A percentile compares a stretch with the other conserved stretches of the same genome.
These are phyloP conservation scores for Gobio occitaniae DNA, from an alignment of 2,797 vertebrate genomes.

Conservation along the genomic window DNA sequence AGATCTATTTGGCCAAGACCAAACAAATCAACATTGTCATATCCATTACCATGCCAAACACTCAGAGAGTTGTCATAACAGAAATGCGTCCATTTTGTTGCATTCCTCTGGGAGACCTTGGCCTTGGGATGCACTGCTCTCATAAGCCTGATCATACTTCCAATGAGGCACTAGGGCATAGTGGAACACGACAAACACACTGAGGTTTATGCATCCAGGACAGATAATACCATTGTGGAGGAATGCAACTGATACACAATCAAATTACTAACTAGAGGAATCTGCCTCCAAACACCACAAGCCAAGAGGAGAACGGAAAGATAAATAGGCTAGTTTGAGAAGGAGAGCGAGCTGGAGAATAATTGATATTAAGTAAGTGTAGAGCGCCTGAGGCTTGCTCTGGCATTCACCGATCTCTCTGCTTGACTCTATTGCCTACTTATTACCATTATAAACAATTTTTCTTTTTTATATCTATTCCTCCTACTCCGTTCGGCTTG, in stretches of 20 bases:
- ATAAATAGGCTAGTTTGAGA: conserved; percentile 13
- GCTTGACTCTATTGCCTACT: conserved; percentile 37
- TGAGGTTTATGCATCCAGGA: conserved; percentile 19
- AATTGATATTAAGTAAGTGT: conserved; percentile 21
- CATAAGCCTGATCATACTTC: conserved; percentile 18
- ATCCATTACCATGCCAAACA: background rate
- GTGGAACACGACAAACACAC: background rate
- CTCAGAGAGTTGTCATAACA: background rate
- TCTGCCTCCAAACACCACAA: conserved; percentile 2
- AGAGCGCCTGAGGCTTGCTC: conserved; percentile 1
- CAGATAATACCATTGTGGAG: conserved; percentile 48
- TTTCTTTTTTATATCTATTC: background rate
- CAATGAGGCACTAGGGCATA: conserved; percentile 17
- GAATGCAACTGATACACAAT: conserved; percentile 42
- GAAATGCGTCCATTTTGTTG: background rate
- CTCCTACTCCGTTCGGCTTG: background rate
- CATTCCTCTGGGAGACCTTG: conserved; percentile 12
- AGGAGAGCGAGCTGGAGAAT: background rate
- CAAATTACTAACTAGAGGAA: conserved; percentile 20
- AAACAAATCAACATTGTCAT: background rate
- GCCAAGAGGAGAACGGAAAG: background rate
- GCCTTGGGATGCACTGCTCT: conserved; percentile 1
- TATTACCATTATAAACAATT: conserved; percentile 29
- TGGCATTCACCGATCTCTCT: conserved; percentile 30
- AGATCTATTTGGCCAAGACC: background rate